These are phyloP conservation scores for Periparus ater DNA, from an alignment of 2,797 vertebrate genomes.

Conservation along the genomic window DNA sequence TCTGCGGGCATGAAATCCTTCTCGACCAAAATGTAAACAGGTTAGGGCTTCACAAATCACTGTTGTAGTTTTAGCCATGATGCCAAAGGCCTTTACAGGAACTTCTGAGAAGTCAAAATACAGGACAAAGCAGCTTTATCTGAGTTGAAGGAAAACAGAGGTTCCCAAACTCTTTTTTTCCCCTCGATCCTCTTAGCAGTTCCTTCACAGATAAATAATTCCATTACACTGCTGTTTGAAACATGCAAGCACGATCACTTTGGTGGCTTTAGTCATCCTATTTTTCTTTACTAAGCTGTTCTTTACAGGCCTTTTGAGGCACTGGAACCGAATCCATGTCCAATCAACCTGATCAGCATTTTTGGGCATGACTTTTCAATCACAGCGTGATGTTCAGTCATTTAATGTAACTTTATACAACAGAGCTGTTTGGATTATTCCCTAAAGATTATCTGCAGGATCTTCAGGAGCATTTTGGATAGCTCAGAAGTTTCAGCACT, in stretches of 20 bases:
- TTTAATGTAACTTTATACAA: background rate
- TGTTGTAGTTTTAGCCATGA: background rate
- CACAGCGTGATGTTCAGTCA: background rate
- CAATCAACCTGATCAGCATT: constrained; percentile 19
- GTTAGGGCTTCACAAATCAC: background rate
- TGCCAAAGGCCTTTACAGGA: background rate
- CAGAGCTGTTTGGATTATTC: constrained; percentile 34
- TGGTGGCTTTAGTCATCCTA: background rate
- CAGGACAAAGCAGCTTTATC: background rate
- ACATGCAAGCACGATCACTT: background rate
- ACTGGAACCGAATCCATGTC: background rate
- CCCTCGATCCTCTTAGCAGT: background rate
- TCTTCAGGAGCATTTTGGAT: constrained; percentile 44
- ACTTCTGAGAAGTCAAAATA: background rate
- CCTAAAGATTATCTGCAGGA: constrained; percentile 29
- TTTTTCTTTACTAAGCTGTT: background rate
- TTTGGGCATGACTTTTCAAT: constrained; percentile 10
- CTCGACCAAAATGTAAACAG: accelerated
- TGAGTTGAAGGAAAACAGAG: background rate
- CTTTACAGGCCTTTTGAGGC: background rate
- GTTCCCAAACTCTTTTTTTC: background rate
- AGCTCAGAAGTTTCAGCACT: background rate
- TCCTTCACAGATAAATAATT: constrained; percentile 9
- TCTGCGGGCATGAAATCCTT: background rate
- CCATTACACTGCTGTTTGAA: background rate